phyloP scores from a whole-genome alignment of 2,797 vertebrate species.

The Salarias fasciatus region DNA sequence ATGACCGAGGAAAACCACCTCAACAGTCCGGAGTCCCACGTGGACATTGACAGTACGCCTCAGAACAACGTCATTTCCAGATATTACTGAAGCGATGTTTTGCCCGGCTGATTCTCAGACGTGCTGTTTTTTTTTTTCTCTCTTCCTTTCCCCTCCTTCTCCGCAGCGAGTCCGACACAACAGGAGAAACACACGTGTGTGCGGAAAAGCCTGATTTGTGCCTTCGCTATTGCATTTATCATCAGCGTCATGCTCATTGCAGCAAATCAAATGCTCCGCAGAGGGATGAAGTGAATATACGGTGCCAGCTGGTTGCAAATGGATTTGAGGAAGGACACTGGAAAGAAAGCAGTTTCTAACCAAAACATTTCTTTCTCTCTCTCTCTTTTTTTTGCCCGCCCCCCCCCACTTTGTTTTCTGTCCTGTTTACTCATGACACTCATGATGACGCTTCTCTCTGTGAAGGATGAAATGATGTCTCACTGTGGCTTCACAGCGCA shows the following conservation, averaged over 20 bases:
- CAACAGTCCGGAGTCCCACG: conserved; percentile 92
- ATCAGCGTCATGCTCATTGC: conserved; percentile 99
- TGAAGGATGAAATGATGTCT: conserved; percentile 59
- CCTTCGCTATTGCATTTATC: conserved; percentile 98
- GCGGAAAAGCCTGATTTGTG: conserved; percentile 98
- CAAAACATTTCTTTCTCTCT: conserved; percentile 28
- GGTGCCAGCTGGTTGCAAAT: conserved; percentile 21
- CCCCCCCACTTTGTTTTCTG: conserved; percentile 11
- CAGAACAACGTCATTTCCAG: background rate
- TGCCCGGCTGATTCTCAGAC: too few species aligned
- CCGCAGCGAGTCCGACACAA: conserved; percentile 94
- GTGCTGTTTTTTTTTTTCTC: background rate
- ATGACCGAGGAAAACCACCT: conserved; percentile 97
- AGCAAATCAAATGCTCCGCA: conserved; percentile 97
- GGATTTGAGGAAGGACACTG: conserved; percentile 8
- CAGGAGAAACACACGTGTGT: conserved; percentile 98
- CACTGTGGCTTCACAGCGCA: conserved; percentile 22
- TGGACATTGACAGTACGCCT: conserved; percentile 94
- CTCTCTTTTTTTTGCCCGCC: background rate
- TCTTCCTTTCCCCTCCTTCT: conserved; percentile 36
- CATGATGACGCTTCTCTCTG: conserved; percentile 28
- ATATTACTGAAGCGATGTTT: too few species aligned
- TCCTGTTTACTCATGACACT: conserved; percentile 34
- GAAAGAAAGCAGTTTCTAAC: conserved; percentile 33
- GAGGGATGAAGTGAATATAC: conserved; percentile 91